Evolutionary conservation across 2,113 vertebrate species (phyloP).

Genomic region (Prolemur simus): DNA sequence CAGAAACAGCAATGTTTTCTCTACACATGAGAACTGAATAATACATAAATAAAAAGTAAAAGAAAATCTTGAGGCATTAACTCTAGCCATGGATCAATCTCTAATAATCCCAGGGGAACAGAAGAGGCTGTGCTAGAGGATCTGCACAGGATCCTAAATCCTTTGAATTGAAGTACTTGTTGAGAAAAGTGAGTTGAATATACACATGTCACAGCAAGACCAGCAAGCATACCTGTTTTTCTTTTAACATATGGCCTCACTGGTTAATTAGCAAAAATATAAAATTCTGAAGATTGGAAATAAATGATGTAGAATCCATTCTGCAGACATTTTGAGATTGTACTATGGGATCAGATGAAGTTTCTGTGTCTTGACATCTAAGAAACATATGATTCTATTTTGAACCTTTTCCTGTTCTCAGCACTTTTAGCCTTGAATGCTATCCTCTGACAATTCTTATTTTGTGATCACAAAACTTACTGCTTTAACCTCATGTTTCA

Average conservation of each 20-base stretch:
- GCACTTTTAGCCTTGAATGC: background rate
- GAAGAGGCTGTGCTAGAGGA: background rate
- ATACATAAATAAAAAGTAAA: background rate
- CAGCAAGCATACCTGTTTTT: background rate
- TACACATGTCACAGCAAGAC: background rate
- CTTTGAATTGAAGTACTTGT: background rate
- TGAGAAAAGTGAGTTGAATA: background rate
- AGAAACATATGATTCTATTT: conserved; percentile 29
- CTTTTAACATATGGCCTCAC: background rate
- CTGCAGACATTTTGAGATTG: background rate
- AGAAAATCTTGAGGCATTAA: background rate
- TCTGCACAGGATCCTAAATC: background rate
- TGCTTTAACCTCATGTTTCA: conserved; percentile 38
- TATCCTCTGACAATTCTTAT: conserved; percentile 4
- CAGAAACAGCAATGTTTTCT: background rate
- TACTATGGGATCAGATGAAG: background rate
- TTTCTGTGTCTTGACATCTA: conserved; percentile 22
- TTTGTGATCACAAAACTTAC: background rate
- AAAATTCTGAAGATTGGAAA: conserved; percentile 24
- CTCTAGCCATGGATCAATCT: background rate
- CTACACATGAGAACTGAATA: background rate
- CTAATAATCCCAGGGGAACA: background rate
- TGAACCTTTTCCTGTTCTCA: conserved; percentile 29
- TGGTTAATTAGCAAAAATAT: conserved; percentile 28
- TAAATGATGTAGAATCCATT: background rate